Evolutionary conservation across 1,140 invertebrate species (phyloP).

Genomic region (Drosophila willistoni): DNA sequence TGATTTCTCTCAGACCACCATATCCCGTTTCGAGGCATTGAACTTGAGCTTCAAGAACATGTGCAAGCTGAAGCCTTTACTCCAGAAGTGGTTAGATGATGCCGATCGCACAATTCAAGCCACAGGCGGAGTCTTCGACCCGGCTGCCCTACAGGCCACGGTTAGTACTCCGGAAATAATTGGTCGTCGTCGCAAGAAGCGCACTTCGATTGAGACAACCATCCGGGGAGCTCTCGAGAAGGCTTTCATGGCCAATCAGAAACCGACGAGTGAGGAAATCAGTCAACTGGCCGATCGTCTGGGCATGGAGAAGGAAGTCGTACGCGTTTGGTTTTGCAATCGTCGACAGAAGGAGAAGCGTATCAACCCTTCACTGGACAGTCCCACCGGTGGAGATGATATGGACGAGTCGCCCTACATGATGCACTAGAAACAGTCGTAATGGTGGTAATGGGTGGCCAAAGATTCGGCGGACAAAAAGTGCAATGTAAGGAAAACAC

Average conservation of each 20-base stretch:
- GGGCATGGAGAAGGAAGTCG: slow-evolving; percentile 98
- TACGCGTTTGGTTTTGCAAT: slow-evolving; percentile 98
- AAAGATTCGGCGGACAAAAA: slow-evolving; percentile 39
- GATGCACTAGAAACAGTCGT: slow-evolving; percentile 59
- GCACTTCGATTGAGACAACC: slow-evolving; percentile 98
- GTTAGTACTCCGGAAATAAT: slow-evolving; percentile 93
- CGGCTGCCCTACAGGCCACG: slow-evolving; percentile 90
- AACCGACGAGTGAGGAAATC: slow-evolving; percentile 98
- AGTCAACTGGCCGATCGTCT: slow-evolving; percentile 94
- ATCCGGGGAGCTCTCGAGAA: slow-evolving; percentile 96
- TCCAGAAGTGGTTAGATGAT: slow-evolving; percentile 99
- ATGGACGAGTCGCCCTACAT: slow-evolving; percentile 73
- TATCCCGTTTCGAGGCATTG: slow-evolving; percentile 98
- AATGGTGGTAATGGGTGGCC: background rate
- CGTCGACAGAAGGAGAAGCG: slow-evolving; percentile 95
- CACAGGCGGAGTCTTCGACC: slow-evolving; percentile 85
- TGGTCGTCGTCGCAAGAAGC: slow-evolving; percentile 96
- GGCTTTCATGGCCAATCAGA: slow-evolving; percentile 97
- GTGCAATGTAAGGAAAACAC: slow-evolving; percentile 59
- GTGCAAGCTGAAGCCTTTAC: slow-evolving; percentile 98
- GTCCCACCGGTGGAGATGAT: slow-evolving; percentile 75
- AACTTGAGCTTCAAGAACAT: slow-evolving; percentile 99
- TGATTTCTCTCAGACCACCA: slow-evolving; percentile 99
- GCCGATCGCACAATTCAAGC: slow-evolving; percentile 95
- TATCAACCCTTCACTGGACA: slow-evolving; percentile 88